Evolutionary conservation across 2,113 vertebrate genomes (phyloP), one percentile per base, ranked within the genome.

Genomic region (Cryptotis parvus): DNA sequence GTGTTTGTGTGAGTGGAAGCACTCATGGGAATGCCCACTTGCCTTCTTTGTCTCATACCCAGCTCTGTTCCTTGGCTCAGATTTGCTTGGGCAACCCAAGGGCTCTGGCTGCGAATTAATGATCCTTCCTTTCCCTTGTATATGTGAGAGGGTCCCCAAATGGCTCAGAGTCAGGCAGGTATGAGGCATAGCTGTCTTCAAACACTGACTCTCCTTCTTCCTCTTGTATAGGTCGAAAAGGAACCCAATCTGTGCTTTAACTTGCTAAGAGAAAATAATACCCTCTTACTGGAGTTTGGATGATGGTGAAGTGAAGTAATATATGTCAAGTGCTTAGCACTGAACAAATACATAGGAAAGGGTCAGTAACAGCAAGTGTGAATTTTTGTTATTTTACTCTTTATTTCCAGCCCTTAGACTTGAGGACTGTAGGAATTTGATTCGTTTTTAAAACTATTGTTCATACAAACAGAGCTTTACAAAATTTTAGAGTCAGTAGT

Each of bases 191-290:
- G 26, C 10, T 72, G 74, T 45, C 10, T 43, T 85, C 31, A 33
- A 15, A 29, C 18, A 2, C 18, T 61, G 27, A 4, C 22, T 76
- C 39, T 77, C 16, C 63, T 27, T 12, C 37, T 55, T 49, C 3
- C 22, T 18, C 8, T 20, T 55, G 3, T 65, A 45, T 14, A 27
- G 37, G 41, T 58, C 24, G 55, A 18, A 58, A 24, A 58, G 55
- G 55, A 58, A 58, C 55, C 16, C 55, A 58, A 58, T 7, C 20
- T 33, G 33, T 31, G 33, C 22, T 61, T 93, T 39, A n/a, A 31
- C 78, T 80, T 93, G n/a, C 58, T 68, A 43, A 91, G 39, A 27
- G 52, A 72, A 89, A 82, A 35, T 39, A 45, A 66, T 63, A 82
- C 27, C 65, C 2, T 37, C 31, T 58, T 70, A 61, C 18, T 26